Evolutionary conservation across 2,888 invertebrate genomes (phyloP).

Genomic region (Deroplatys truncata): DNA sequence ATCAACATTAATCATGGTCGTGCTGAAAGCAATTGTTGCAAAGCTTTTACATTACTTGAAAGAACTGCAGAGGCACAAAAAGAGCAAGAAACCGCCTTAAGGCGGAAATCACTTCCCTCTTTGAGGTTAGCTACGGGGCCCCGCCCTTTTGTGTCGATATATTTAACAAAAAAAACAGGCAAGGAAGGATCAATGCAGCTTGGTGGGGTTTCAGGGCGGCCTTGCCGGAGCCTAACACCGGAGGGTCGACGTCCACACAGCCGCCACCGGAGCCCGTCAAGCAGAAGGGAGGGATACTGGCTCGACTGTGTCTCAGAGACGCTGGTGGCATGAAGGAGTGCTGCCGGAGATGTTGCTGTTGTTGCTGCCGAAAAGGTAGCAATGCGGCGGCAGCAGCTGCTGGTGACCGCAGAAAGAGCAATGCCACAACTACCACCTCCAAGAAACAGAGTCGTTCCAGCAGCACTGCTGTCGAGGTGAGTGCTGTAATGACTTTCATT

Average conservation of each 20-base stretch:
- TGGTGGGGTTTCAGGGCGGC: not conserved
- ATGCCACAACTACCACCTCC: constrained; percentile 8
- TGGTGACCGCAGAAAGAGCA: not conserved
- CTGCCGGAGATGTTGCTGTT: not conserved
- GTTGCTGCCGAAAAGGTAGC: not conserved
- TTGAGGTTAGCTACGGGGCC: no score
- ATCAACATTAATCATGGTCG: not conserved
- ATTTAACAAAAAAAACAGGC: not conserved
- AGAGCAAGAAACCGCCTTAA: no score
- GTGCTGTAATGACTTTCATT: no score
- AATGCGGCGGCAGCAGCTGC: not conserved
- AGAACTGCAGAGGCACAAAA: no score
- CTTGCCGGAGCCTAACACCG: not conserved
- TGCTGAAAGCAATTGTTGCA: not conserved
- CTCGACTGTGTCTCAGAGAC: not conserved
- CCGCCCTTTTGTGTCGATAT: not conserved
- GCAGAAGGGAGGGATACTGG: not conserved
- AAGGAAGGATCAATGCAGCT: no score
- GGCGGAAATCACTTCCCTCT: no score
- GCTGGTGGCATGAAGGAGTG: not conserved
- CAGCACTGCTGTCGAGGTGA: constrained; percentile 3
- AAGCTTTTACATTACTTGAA: no score
- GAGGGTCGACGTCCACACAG: not conserved
- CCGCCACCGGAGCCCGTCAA: not conserved
- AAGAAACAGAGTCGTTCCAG: constrained; percentile 23